A percentile compares a stretch with the other conserved stretches of the same genome.
These are phyloP conservation scores for Myopa tessellatipennis DNA, from an alignment of 2,888 invertebrate species.

Conservation along the genomic window DNA sequence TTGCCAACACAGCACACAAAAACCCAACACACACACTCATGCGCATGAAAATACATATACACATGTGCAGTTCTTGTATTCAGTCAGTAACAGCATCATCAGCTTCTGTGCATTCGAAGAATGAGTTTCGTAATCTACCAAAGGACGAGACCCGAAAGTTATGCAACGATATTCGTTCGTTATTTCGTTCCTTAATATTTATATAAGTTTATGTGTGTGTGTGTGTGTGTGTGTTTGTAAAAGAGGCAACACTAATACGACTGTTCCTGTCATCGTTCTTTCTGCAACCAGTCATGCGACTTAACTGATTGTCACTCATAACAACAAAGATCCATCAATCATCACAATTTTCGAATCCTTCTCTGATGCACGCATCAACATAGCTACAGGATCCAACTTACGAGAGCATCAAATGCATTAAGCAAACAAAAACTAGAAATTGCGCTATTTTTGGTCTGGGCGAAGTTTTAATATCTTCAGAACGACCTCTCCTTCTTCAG, in stretches of 20 bases:
- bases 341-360: slow-evolving; percentile 12
- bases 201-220: not conserved
- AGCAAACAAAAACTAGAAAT: not conserved
- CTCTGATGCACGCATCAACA: not conserved
- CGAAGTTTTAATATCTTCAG: too few relatives aligned
- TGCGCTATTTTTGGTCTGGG: too few relatives aligned
- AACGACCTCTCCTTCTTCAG: too few relatives aligned
- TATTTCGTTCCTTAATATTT: not conserved
- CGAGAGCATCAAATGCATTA: not conserved
- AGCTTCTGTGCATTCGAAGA: slow-evolving; percentile 21
- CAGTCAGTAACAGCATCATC: slow-evolving; percentile 7
- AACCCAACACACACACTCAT: not conserved
- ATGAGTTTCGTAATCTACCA: slow-evolving; percentile 23
- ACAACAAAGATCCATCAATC: slow-evolving; percentile 1
- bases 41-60: not conserved
- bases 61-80: not conserved
- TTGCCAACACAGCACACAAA: not conserved
- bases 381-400: not conserved
- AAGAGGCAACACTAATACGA: slow-evolving; percentile 14
- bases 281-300: not conserved
- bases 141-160: slow-evolving; percentile 17
- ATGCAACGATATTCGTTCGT: not conserved
- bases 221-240: not conserved
- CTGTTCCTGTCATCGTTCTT: slow-evolving; percentile 1
- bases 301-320: not conserved